Evolutionary conservation across 2,888 invertebrate genomes (phyloP), one percentile per base, ranked within the genome.

Genomic region (Andrena flavipes): DNA sequence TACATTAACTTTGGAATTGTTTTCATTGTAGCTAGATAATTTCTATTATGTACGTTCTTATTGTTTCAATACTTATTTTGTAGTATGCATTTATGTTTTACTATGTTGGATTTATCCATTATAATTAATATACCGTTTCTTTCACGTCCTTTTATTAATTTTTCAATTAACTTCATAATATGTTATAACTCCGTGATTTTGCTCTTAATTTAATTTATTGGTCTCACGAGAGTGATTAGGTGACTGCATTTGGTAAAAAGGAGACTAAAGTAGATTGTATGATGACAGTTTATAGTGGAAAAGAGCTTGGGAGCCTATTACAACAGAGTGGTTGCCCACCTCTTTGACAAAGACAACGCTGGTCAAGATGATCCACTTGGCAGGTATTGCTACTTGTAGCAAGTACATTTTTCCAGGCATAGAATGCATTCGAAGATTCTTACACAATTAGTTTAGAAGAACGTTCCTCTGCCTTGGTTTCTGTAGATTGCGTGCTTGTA

Each of bases 261-360:
- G 56, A 42, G 87, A 92, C 91, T 91, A 91, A 91, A 91, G 75
- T 84, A 89, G 90, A 89, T 91, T 92, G 74, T 93, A 84, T 93
- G 90, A 90, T 93, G 93, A 90, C 94, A 96, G 96, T 95, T 95
- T 93, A 94, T 95, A 94, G 95, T 96, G 95, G 96, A 96, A 93
- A 95, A 94, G 88, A 90, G 90, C 87, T 91, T 90, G 85, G 92
- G 92, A 85, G 89, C 91, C 84, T 87, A 16, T 80, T 74, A 91
- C 91, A 91, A 90, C 91, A 90, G 87, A 88, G 87, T 95, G 90
- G 94, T 97, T 92, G 94, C 94, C 92, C 95, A 97, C 93, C 96
- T 98, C 91, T 98, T 96, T 96, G 98, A 99, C 96, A 97, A 98
- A 96, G 99, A 99, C 95, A 97, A 97, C 92, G 96, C 97, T 90